A percentile compares a stretch with the other conserved stretches of the same genome.
These are phyloP conservation scores for Notarius quadriscutis DNA, from an alignment of 2,113 vertebrate genomes.

Conservation along the genomic window DNA sequence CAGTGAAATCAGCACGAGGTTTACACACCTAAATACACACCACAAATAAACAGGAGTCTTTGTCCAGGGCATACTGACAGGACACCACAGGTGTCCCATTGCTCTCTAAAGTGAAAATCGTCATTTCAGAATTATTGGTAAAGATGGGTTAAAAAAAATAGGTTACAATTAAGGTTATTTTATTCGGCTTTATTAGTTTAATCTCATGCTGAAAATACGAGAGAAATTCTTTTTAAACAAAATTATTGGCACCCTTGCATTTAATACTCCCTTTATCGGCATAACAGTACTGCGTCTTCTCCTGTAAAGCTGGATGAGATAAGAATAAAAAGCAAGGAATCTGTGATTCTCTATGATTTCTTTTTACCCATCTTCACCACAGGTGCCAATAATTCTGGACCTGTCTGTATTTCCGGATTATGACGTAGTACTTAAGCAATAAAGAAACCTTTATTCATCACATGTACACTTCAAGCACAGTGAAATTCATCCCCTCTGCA, in stretches of 20 bases:
- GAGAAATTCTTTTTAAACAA: neutral
- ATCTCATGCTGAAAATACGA: neutral
- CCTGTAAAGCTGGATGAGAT: neutral
- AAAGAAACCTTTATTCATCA: no score
- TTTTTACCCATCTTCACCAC: slow-evolving; percentile 36
- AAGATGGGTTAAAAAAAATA: neutral
- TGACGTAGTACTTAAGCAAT: neutral
- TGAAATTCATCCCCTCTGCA: no score
- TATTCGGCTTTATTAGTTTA: neutral
- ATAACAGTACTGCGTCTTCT: neutral
- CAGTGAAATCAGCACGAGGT: slow-evolving; percentile 24
- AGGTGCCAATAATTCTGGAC: neutral
- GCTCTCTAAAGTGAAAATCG: slow-evolving; percentile 2
- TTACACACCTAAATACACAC: neutral
- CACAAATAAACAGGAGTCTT: neutral
- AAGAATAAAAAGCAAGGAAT: neutral
- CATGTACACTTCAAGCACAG: no score
- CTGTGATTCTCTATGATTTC: no score
- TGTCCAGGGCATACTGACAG: neutral
- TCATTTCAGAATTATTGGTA: neutral
- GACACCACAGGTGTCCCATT: slow-evolving; percentile 28
- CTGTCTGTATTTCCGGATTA: slow-evolving; percentile 16
- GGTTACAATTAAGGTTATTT: neutral
- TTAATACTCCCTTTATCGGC: neutral
- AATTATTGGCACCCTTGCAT: neutral